These are phyloP conservation scores for Timema podura DNA, from an alignment of 2,888 invertebrate species.

Conservation along the genomic window DNA sequence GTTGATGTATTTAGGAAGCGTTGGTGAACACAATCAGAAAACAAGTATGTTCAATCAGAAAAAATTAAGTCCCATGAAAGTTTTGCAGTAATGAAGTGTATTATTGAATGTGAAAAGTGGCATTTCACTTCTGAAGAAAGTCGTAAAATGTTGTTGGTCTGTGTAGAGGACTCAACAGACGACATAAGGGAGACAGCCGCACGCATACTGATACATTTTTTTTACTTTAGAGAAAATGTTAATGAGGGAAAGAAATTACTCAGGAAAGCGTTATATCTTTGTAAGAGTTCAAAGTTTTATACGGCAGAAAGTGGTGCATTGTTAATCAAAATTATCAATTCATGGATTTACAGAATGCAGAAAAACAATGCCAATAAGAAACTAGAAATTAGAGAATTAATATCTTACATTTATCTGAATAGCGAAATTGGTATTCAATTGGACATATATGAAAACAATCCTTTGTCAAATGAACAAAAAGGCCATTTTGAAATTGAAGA, in stretches of 20 bases:
- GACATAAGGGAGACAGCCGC: constrained; percentile 57
- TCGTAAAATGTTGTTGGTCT: constrained; percentile 48
- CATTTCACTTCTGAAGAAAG: constrained; percentile 45
- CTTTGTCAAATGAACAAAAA: too few relatives aligned
- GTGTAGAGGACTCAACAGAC: constrained; percentile 56
- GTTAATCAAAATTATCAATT: constrained; percentile 51
- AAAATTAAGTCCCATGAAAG: constrained; percentile 21
- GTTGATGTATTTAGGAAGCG: constrained; percentile 45
- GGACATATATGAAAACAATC: too few relatives aligned
- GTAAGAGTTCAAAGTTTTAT: constrained; percentile 58
- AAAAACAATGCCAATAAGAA: too few relatives aligned
- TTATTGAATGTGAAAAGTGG: constrained; percentile 42
- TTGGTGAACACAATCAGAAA: constrained; percentile 36
- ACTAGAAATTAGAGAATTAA: too few relatives aligned
- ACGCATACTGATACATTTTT: constrained; percentile 51
- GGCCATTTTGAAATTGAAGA: too few relatives aligned
- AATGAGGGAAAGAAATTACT: constrained; percentile 36
- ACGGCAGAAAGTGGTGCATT: constrained; percentile 58
- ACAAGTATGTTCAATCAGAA: constrained; percentile 21
- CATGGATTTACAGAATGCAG: constrained; percentile 36
- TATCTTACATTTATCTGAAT: too few relatives aligned
- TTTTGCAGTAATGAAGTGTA: constrained; percentile 35
- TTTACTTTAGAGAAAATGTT: constrained; percentile 32
- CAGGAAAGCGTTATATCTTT: constrained; percentile 45
- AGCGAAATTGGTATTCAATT: too few relatives aligned